These are phyloP conservation scores for human DNA, from an alignment of 2,113 vertebrate genomes.

Conservation along the genomic window DNA sequence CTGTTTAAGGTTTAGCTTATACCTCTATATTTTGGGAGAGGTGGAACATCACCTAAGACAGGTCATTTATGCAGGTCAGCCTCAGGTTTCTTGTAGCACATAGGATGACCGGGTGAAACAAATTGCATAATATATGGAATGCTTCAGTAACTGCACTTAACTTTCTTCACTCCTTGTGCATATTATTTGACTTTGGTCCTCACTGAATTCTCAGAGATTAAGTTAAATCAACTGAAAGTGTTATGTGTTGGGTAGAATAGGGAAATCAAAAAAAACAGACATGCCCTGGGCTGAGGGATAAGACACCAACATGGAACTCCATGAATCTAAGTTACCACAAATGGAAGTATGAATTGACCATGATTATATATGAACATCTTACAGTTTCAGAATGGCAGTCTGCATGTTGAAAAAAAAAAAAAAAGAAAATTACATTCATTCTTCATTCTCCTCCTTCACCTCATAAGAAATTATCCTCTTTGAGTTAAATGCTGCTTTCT, in stretches of 20 bases:
- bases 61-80: background rate
- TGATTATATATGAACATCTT: constrained; percentile 70
- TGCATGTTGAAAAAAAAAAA: constrained; percentile 71
- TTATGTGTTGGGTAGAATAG: constrained; percentile 61
- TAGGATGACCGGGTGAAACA: background rate
- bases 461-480: constrained; percentile 74
- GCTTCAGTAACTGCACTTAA: background rate
- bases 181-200: constrained; percentile 49
- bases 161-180: background rate
- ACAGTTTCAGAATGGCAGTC: constrained; percentile 54
- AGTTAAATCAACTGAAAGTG: constrained; percentile 69
- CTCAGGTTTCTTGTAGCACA: background rate
- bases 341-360: constrained; percentile 79
- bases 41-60: background rate
- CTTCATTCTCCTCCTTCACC: background rate
- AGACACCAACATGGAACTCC: background rate
- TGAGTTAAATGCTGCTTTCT: constrained; percentile 79
- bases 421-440: constrained; percentile 79
- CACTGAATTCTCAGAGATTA: constrained; percentile 17
- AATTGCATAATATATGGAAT: background rate
- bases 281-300: constrained; percentile 35
- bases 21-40: background rate
- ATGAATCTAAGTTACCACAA: constrained; percentile 66
- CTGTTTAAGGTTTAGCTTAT: background rate
- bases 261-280: constrained; percentile 68